Conservation (phyloP, 1,140 invertebrate genomes). For the Pogonus chalceus region DNA sequence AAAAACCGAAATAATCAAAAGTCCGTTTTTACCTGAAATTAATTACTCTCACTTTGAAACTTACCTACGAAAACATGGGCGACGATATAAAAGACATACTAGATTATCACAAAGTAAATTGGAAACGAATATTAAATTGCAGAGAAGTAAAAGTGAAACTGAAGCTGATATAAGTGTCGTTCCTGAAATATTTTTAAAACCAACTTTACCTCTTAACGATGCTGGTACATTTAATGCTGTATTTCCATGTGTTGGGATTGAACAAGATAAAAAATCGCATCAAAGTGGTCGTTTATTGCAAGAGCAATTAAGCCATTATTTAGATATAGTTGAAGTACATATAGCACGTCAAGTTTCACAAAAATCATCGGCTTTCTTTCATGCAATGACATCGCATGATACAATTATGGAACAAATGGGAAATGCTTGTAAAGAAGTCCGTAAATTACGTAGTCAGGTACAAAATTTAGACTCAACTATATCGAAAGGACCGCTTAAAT, state of each 20-base stretch:
- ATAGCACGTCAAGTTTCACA: conserved; percentile 93
- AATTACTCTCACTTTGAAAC: conserved; percentile 74
- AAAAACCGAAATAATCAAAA: conserved; percentile 60
- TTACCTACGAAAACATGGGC: conserved; percentile 72
- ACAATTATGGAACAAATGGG: conserved; percentile 81
- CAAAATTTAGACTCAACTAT: conserved; percentile 65
- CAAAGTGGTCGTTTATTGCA: conserved; percentile 41
- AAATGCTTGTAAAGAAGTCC: conserved; percentile 69
- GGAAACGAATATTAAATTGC: conserved; percentile 22
- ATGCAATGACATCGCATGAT: conserved; percentile 94
- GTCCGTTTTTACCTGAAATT: conserved; percentile 75
- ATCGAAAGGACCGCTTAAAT: conserved; percentile 68
- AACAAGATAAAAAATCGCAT: conserved; percentile 34
- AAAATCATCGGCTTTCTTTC: conserved; percentile 92
- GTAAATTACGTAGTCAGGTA: conserved; percentile 57
- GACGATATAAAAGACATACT: conserved; percentile 47
- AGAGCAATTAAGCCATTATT: conserved; percentile 77
- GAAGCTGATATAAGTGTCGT: conserved; percentile 47
- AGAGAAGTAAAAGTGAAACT: conserved; percentile 16
- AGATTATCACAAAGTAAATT: conserved; percentile 37
- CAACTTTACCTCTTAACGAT: conserved; percentile 71
- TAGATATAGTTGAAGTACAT: conserved; percentile 91
- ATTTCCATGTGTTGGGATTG: conserved; percentile 51
- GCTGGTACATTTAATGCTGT: conserved; percentile 76
- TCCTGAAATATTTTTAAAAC: conserved; percentile 80